phyloP scores from a whole-genome alignment of 2,113 vertebrate species.

The Benitochromis conjunctus region DNA sequence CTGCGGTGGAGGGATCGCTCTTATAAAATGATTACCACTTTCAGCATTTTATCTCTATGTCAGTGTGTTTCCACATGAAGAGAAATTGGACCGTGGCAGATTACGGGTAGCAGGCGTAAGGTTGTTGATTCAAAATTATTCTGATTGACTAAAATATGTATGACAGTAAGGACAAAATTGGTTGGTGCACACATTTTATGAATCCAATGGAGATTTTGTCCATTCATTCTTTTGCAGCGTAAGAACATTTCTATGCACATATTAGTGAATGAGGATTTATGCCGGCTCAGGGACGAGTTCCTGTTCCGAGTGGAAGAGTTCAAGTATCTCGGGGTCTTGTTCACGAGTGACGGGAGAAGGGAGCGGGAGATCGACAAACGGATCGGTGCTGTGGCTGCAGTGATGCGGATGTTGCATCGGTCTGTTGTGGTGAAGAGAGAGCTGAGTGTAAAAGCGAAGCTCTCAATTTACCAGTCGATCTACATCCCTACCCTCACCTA shows the following conservation, averaged over 20 bases:
- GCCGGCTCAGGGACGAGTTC: too few relatives aligned
- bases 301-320: too few relatives aligned
- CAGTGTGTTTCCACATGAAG: background rate
- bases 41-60: background rate
- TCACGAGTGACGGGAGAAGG: too few relatives aligned
- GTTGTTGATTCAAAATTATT: background rate
- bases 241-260: background rate
- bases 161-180: background rate
- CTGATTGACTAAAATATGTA: background rate
- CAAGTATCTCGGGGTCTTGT: too few relatives aligned
- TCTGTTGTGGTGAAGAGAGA: too few relatives aligned
- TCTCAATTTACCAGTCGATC: too few relatives aligned
- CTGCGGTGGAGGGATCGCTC: background rate
- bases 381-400: too few relatives aligned
- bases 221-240: background rate
- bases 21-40: background rate
- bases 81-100: background rate
- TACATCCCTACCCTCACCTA: too few relatives aligned
- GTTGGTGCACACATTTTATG: background rate
- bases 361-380: too few relatives aligned
- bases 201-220: background rate
- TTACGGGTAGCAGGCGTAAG: background rate
- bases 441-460: too few relatives aligned
- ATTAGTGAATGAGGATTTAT: background rate
- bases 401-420: too few relatives aligned